These are phyloP conservation scores for Eumacrocentrus americanus DNA, from an alignment of 2,888 invertebrate genomes.

Conservation along the genomic window DNA sequence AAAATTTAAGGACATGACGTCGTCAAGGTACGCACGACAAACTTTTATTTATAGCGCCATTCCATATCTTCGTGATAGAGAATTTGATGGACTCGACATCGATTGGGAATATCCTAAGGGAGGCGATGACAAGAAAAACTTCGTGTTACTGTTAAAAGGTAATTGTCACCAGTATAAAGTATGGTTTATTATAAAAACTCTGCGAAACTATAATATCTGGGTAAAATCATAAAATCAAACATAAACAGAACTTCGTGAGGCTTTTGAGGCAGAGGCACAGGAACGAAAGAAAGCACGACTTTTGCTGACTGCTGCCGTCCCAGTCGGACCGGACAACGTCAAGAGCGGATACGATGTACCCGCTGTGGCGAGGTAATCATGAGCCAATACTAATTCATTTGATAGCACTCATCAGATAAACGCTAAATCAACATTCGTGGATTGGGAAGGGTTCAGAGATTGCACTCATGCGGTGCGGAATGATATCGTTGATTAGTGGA, in stretches of 20 bases:
- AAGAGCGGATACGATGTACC: constrained; percentile 92
- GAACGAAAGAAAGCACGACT: constrained; percentile 85
- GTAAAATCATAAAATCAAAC: no score
- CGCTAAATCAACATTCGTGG: constrained; percentile 16
- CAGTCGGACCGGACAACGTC: constrained; percentile 92
- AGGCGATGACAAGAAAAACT: constrained; percentile 90
- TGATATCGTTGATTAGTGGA: no score
- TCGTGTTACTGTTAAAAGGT: constrained; percentile 87
- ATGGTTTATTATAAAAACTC: constrained; percentile 35
- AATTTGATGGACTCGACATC: constrained; percentile 87
- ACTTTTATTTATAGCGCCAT: constrained; percentile 94
- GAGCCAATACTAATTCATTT: constrained; percentile 21
- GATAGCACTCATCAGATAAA: constrained; percentile 16
- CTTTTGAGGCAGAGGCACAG: constrained; percentile 92
- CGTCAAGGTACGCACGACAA: constrained; percentile 84
- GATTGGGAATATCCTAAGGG: constrained; percentile 96
- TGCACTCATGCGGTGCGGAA: no score
- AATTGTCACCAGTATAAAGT: no score
- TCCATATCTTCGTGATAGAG: constrained; percentile 84
- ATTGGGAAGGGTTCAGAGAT: no score
- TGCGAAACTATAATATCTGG: no score
- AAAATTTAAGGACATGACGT: constrained; percentile 92
- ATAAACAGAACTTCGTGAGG: constrained; percentile 87
- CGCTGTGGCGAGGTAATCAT: constrained; percentile 77
- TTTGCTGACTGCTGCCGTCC: constrained; percentile 87